A percentile compares a stretch with the other conserved stretches of the same genome.
phyloP scores from a whole-genome alignment of 2,797 vertebrate species.

The Manis javanica region DNA sequence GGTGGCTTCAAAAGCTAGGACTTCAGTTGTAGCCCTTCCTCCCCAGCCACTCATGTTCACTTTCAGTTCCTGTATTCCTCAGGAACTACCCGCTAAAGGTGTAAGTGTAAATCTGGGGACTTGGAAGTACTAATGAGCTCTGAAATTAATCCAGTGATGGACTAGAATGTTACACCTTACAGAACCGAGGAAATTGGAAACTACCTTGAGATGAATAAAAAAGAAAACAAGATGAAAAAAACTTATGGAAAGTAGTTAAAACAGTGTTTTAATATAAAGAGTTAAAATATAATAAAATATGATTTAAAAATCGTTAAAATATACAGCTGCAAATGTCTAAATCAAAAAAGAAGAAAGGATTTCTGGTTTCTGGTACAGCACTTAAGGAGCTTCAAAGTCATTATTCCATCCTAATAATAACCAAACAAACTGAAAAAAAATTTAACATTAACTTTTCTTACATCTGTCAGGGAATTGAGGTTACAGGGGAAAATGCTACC shows the following conservation, averaged over 20 bases:
- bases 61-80: constrained; percentile 57
- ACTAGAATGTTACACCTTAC: background rate
- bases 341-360: background rate
- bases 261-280: background rate
- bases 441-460: background rate
- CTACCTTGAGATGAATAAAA: constrained; percentile 24
- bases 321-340: background rate
- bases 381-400: background rate
- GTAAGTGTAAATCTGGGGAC: background rate
- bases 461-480: background rate
- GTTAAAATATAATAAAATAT: background rate
- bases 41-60: background rate
- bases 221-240: background rate
- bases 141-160: constrained; percentile 3
- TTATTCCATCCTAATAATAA: background rate
- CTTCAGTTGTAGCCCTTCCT: background rate
- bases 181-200: background rate
- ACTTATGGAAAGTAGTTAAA: background rate
- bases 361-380: background rate
- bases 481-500: background rate
- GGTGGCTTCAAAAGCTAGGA: background rate
- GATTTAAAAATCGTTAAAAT: background rate
- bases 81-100: background rate
- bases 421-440: background rate
- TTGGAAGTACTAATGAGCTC: background rate